Percentiles rank a stretch among this genome's conserved stretches.
These are phyloP conservation scores for Danaus chrysippus DNA, from an alignment of 2,888 invertebrate genomes.

Conservation along the genomic window DNA sequence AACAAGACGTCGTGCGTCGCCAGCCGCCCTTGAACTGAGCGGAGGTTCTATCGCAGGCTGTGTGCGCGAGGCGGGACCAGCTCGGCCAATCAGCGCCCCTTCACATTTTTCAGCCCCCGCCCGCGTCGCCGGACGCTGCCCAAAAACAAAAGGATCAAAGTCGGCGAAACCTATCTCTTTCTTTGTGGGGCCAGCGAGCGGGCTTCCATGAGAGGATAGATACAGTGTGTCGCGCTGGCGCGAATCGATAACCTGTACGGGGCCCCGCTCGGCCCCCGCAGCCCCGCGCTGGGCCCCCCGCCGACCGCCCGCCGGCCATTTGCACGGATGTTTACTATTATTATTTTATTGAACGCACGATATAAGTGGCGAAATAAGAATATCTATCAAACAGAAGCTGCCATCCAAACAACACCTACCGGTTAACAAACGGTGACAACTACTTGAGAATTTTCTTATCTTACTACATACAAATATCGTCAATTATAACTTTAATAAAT, in stretches of 20 bases:
- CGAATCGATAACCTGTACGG: conserved; percentile 64
- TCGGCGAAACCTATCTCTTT: conserved; percentile 79
- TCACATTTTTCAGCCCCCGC: conserved; percentile 77
- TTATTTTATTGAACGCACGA: conserved; percentile 77
- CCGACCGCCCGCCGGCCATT: conserved; percentile 70
- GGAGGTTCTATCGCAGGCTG: conserved; percentile 49
- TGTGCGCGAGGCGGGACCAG: conserved; percentile 59
- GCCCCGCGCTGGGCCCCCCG: conserved; percentile 40
- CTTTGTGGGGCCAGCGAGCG: conserved; percentile 76
- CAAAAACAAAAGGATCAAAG: conserved; percentile 80
- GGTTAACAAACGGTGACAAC: conserved; percentile 16
- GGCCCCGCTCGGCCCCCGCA: conserved; percentile 40
- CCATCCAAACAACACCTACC: conserved; percentile 26
- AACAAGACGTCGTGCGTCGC: conserved; percentile 60
- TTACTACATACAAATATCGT: neutral
- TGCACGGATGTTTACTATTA: conserved; percentile 79
- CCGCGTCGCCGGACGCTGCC: conserved; percentile 78
- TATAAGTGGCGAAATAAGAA: conserved; percentile 71
- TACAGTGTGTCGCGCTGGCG: conserved; percentile 78
- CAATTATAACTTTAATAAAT: too few species aligned
- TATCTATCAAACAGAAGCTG: conserved; percentile 62
- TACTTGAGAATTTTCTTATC: conserved; percentile 10
- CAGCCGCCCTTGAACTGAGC: conserved; percentile 76
- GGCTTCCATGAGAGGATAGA: conserved; percentile 78
- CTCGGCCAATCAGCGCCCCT: conserved; percentile 76